Evolutionary conservation across 2,797 vertebrate genomes (phyloP).

Genomic region (Falco peregrinus): DNA sequence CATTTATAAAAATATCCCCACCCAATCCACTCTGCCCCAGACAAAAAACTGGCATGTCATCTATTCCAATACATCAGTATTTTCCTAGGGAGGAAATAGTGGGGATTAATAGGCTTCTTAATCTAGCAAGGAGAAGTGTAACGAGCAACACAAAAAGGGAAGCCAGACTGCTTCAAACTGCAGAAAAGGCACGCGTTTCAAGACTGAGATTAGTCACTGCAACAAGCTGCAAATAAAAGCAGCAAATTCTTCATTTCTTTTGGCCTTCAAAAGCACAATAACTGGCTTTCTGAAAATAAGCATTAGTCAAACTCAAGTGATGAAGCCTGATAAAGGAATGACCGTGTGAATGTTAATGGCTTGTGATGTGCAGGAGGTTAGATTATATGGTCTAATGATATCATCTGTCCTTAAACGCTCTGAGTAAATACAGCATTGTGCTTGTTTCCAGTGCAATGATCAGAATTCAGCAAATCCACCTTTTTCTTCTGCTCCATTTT

Average conservation of each 20-base stretch:
- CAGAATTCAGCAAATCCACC: background rate
- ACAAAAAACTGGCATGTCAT: background rate
- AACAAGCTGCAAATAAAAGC: slow-evolving; percentile 33
- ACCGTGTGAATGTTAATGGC: background rate
- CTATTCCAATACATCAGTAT: background rate
- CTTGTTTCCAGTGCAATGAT: background rate
- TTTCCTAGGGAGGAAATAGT: background rate
- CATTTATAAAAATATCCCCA: background rate
- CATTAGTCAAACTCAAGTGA: slow-evolving; percentile 47
- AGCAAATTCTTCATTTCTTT: background rate
- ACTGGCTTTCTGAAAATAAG: slow-evolving; percentile 41
- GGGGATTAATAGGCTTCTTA: background rate
- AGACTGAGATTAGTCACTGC: slow-evolving; percentile 16
- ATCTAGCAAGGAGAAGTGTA: background rate
- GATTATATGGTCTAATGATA: slow-evolving; percentile 7
- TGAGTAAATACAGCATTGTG: background rate
- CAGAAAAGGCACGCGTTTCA: background rate
- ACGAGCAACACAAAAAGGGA: background rate
- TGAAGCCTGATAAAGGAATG: background rate
- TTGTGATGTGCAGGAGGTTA: background rate
- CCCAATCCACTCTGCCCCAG: background rate
- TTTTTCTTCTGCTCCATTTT: background rate
- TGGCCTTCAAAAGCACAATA: slow-evolving; percentile 10
- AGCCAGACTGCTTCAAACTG: background rate
- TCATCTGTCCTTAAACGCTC: slow-evolving; percentile 1